Base-by-base conservation (phyloP, 2,797 vertebrate species). In the Gallinago nigripennis region DNA sequence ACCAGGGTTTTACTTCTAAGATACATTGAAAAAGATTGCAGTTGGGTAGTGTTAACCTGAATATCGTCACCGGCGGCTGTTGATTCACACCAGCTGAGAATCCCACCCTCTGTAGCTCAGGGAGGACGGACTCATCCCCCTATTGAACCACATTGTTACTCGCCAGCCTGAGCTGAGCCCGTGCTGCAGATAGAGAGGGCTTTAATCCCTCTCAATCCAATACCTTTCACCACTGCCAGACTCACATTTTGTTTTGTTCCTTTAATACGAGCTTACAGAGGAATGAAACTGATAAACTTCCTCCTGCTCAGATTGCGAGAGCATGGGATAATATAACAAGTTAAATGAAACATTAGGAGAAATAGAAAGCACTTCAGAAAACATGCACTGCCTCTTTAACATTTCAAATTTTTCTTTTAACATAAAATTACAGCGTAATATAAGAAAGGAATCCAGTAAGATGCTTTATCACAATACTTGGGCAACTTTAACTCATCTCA, bases 401-500 rank as follows among this genome's bases (percentile, higher is more conserved):
- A 97, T 82, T 97, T 94, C 88, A 92, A 79, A 95, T 96, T 96
- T 96, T 96, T 94, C 97, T 97, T 98, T 97, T 97, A 98, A 97
- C 92, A 64, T 97, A 96, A 98, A 97, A 98, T 98, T 97, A 98
- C 71, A 94, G 96, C 92, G 91, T 94, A 94, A 91, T 95, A 97
- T 97, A 96, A 56, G 68, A 88, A 96, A 97, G 95, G 91, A 97
- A 82, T 83, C 93, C 84, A 90, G 96, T 68, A 84, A 96, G 97
- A 97, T 96, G 96, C 97, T 97, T 97, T 97, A 98, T 98, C 98
- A 97, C 97, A 97, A 98, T 97, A 98, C 96, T 97, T 95, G 85
- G 97, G 97, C 97, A 98, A 98, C 97, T 97, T 97, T 98, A 98
- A 98, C 98, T 98, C 97, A 96, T 98, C 97, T 98, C 97, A 98